Evolutionary conservation across 1,140 invertebrate genomes (phyloP).

Genomic region (Drosophila carrolli): DNA sequence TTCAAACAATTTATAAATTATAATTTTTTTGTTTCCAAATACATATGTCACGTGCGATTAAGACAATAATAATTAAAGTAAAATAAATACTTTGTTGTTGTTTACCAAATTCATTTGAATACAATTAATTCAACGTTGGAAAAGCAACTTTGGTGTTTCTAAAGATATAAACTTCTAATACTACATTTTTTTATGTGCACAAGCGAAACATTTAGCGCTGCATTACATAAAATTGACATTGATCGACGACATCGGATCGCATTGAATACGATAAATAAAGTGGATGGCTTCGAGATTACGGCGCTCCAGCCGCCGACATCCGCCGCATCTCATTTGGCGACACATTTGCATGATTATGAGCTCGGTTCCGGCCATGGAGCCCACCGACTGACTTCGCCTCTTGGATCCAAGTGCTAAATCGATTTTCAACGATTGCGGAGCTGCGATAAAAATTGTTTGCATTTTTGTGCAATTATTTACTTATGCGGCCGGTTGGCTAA

Average conservation of each 20-base stretch:
- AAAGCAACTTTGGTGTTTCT: too few relatives aligned
- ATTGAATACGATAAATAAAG: slow-evolving; percentile 2
- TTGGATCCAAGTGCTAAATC: slow-evolving; percentile 21
- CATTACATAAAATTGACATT: slow-evolving; percentile 48
- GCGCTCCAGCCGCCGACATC: slow-evolving; percentile 29
- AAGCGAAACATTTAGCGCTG: slow-evolving; percentile 23
- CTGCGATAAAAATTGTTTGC: slow-evolving; percentile 43
- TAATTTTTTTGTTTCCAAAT: too few relatives aligned
- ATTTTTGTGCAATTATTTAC: slow-evolving; percentile 60
- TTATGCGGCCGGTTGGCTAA: slow-evolving; percentile 40
- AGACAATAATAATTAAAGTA: too few relatives aligned
- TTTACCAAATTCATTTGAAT: too few relatives aligned
- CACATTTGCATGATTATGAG: slow-evolving; percentile 78
- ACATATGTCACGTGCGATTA: not conserved
- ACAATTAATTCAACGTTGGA: too few relatives aligned
- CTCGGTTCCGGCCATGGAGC: slow-evolving; percentile 59
- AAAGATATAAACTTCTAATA: too few relatives aligned
- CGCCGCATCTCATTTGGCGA: slow-evolving; percentile 69
- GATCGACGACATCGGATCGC: slow-evolving; percentile 9
- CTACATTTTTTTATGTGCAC: not conserved
- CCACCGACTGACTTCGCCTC: not conserved
- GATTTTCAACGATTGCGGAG: slow-evolving; percentile 7
- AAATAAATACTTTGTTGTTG: too few relatives aligned
- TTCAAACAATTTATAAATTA: not conserved
- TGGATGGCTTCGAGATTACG: slow-evolving; percentile 27